A percentile compares a stretch with the other conserved stretches of the same genome.
These are phyloP conservation scores for Anoplius nigerrimus DNA, from an alignment of 2,888 invertebrate species.

Conservation along the genomic window DNA sequence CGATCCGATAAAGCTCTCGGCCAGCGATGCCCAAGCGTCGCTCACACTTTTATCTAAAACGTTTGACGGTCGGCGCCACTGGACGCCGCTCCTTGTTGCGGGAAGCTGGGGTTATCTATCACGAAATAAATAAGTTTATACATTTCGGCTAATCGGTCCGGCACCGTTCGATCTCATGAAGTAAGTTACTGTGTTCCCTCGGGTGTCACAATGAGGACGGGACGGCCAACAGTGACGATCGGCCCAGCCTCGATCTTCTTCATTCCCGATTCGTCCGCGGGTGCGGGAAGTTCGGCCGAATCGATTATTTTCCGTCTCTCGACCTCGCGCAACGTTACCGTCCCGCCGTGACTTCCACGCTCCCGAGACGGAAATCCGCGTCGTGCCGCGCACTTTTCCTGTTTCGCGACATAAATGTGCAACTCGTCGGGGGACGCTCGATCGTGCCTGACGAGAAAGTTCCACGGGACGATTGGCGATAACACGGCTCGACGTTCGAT, in stretches of 20 bases:
- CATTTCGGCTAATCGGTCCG: conserved; percentile 70
- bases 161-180: conserved; percentile 65
- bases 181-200: conserved; percentile 65
- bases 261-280: conserved; percentile 47
- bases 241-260: conserved; percentile 13
- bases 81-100: conserved; percentile 50
- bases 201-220: conserved; percentile 59
- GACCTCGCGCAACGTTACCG: background rate
- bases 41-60: conserved; percentile 38
- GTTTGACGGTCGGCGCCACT: conserved; percentile 55
- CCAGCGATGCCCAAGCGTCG: no score
- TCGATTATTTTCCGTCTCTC: background rate
- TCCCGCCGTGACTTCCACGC: no score
- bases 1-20: no score
- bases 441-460: background rate
- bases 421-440: conserved; percentile 24
- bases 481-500: background rate
- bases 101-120: conserved; percentile 70
- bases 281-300: conserved; percentile 26
- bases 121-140: conserved; percentile 69
- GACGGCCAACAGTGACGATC: conserved; percentile 38
- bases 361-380: no score
- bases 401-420: conserved; percentile 30
- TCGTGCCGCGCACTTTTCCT: no score
- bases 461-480: background rate